Percentiles rank a stretch among this genome's conserved stretches.
Conservation (phyloP, 1,140 invertebrate species). For the Pinna nobilis region DNA sequence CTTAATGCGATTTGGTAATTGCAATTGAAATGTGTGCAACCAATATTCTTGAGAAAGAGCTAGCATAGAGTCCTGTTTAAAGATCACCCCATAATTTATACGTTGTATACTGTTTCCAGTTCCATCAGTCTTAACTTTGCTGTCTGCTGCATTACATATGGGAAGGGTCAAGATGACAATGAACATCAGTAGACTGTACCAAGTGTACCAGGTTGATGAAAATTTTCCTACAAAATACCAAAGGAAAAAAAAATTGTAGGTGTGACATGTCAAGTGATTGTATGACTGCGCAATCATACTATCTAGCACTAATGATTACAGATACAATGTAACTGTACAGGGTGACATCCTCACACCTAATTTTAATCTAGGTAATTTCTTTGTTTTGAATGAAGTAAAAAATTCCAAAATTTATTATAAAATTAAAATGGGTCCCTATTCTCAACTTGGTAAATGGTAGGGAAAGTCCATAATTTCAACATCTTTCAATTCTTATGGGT, state of each 20-base stretch:
- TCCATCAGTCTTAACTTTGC: neutral
- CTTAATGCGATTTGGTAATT: no score
- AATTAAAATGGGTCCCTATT: neutral
- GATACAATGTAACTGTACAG: neutral
- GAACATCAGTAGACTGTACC: neutral
- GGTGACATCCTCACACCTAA: neutral
- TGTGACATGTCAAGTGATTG: neutral
- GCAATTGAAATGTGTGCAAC: constrained; percentile 20
- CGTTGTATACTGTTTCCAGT: neutral
- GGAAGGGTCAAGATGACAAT: constrained; percentile 3
- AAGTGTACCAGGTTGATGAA: neutral
- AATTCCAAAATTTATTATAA: neutral
- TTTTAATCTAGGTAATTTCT: neutral
- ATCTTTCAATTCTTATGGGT: no score
- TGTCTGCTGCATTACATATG: neutral
- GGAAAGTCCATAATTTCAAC: neutral
- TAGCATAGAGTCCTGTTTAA: constrained; percentile 14
- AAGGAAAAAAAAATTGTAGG: neutral
- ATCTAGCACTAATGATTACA: neutral
- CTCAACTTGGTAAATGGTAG: neutral
- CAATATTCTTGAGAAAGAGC: constrained; percentile 15
- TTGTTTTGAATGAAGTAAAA: neutral
- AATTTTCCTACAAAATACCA: neutral
- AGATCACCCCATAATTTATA: constrained; percentile 27
- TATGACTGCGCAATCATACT: neutral